Percentiles rank a stretch among this genome's conserved stretches.
These are phyloP conservation scores for Tetramorium parvispinum DNA, from an alignment of 1,140 invertebrate species.

Conservation along the genomic window DNA sequence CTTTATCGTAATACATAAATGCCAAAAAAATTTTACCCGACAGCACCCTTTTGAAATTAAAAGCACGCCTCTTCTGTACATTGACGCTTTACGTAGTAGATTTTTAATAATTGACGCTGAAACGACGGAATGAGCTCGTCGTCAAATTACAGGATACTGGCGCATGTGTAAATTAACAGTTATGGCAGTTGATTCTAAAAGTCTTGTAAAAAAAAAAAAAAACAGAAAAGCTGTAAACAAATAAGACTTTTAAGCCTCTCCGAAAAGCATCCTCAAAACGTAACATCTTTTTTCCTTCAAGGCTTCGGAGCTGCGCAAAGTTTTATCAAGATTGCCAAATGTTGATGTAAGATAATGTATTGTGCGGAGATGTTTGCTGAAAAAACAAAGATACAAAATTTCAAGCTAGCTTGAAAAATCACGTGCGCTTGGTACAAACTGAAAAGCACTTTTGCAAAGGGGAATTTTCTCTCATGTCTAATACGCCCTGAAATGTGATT, in stretches of 20 bases:
- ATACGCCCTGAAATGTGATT: background rate
- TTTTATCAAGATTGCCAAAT: constrained; percentile 31
- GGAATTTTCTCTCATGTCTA: background rate
- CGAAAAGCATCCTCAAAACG: background rate
- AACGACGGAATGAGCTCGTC: background rate
- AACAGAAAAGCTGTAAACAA: background rate
- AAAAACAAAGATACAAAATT: background rate
- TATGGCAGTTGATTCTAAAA: background rate
- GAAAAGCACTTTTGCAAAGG: background rate
- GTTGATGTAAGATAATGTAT: constrained; percentile 1
- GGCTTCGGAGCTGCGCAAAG: background rate
- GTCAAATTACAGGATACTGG: background rate
- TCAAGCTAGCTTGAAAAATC: background rate
- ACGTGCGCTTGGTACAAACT: background rate
- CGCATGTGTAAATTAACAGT: background rate
- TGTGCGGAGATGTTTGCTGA: background rate
- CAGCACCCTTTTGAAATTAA: background rate
- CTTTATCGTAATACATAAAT: background rate
- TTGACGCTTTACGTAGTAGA: background rate
- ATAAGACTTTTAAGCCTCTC: background rate
- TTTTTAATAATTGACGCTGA: background rate
- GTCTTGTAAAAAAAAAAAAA: background rate
- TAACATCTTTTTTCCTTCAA: background rate
- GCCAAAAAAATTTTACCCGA: background rate
- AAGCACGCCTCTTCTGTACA: background rate